Base-by-base conservation (phyloP, 2,888 invertebrate genomes). In the Pyralis farinalis region DNA sequence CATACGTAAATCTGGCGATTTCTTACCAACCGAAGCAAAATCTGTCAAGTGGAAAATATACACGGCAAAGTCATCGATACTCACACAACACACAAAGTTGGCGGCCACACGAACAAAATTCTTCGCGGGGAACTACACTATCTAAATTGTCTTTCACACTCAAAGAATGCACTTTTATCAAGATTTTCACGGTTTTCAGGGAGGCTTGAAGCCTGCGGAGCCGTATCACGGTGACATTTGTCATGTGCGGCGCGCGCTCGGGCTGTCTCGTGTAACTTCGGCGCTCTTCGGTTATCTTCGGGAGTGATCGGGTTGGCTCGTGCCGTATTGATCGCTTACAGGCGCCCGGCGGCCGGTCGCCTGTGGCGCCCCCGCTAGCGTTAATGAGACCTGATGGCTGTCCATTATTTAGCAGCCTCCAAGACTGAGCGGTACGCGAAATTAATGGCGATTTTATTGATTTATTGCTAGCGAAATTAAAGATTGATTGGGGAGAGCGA, bases 371-470 rank as follows among this genome's bases (percentile, higher is more conserved):
- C 81, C 77, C 81, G 65, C 62, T 62, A 62, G 67, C 65, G 68
- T 69, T 84, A 84, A 85, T 82, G 78, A 84, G 71, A 82, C 61
- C 79, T 80, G 81, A 85, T 84, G 73, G 77, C 67, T 69, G 80
- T 84, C 80, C 83, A 86, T 87, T 84, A 87, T 86, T 84, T 80
- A 84, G 77, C 80, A 79, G 75, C 77, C 70, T 74, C 79, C 66
- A 69, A 79, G 76, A 76, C 71, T 59, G 71, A 66, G 70, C 63
- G 70, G 73, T 73, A 63, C 72, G 77, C 74, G 66, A 82, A 81
- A 86, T 86, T 82, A 83, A 85, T 84, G 80, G 78, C 68, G 64
- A 71, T 79, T 80, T 78, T 81, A 86, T 87, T 85, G 86, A 86
- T 86, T 86, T 78, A 84, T 81, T 71, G 76, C 75, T 66, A 64